Evolutionary conservation across 1,140 invertebrate genomes (phyloP), one percentile per base, ranked within the genome.

Genomic region (Zaprionus ornatus): DNA sequence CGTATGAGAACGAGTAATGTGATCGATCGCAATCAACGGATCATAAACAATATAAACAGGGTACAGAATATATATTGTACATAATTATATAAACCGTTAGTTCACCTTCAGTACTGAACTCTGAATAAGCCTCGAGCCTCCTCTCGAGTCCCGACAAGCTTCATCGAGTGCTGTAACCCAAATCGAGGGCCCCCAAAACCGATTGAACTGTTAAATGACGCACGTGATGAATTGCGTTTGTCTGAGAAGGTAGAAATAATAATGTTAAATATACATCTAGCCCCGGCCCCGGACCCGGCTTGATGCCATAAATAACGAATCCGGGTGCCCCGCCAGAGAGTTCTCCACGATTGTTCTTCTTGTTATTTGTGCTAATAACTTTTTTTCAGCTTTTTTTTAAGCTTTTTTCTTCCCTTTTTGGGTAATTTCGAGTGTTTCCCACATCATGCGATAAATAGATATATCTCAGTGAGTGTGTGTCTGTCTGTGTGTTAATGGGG

Each of bases 191-290:
- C 45, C 40, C 62, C 19, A 66, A 62, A 86, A 87, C 65, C 77
- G 82, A 80, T 88, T 87, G 85, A 87, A 87, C 84, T 84, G 80
- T 87, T 87, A 84, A 84, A 90, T 90, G 84, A 87, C 84, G 84
- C 84, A 87, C 80, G 80, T 87, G 85, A 88, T 88, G 78, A 78
- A 88, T 83, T 78, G 80, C 71, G 78, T 73, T 69, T 82, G 77
- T 59, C 64, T 37, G 74, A 55, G 61, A 73, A 57, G 73, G 17
- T n/a, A 45, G n/a, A 45, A 45, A 45, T 77, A 77, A 71, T 74
- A 77, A 84, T 84, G 29, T 32, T 32, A 84, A 83, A 80, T 69
- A 85, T 17, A 42, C 17, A 56, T 48, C 50, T 25, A 60, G 40
- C 59, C 70, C 37, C 48, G 50, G 32, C 40, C 40, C 42, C 54